Evolutionary conservation across 2,797 vertebrate genomes (phyloP).

Genomic region (Limosa lapponica): DNA sequence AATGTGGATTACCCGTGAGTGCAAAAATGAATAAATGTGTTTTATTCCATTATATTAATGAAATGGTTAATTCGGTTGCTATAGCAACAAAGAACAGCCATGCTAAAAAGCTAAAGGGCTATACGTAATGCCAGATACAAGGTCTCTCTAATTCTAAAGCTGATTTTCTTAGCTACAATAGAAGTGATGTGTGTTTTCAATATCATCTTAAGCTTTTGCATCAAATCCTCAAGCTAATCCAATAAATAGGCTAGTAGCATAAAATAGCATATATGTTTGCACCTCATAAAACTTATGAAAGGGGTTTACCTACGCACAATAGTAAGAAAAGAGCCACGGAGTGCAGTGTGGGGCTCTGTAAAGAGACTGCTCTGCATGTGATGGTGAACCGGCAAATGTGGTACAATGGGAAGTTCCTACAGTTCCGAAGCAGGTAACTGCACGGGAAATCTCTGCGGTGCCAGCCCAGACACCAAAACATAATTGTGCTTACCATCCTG

Average conservation of each 20-base stretch:
- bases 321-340: conserved; percentile 16
- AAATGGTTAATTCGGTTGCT: conserved; percentile 89
- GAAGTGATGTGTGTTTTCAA: conserved; percentile 79
- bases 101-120: conserved; percentile 84
- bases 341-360: conserved; percentile 13
- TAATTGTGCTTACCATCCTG: not conserved
- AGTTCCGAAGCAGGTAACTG: not conserved
- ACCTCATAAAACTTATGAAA: conserved; percentile 63
- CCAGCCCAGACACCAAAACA: not conserved
- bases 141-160: conserved; percentile 84
- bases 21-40: conserved; percentile 64
- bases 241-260: conserved; percentile 71
- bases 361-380: not conserved
- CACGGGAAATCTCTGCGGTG: not conserved
- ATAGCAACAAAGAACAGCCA: conserved; percentile 85
- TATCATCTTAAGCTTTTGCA: conserved; percentile 78
- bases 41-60: conserved; percentile 79
- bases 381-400: not conserved
- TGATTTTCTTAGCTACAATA: conserved; percentile 82
- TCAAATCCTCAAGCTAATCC: conserved; percentile 78
- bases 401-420: conserved; percentile 1
- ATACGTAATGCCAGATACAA: conserved; percentile 83
- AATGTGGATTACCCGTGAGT: conserved; percentile 46
- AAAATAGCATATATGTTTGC: conserved; percentile 66
- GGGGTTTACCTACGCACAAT: conserved; percentile 61